phyloP scores from a whole-genome alignment of 2,888 invertebrate species.

The Andrena bucephala region DNA sequence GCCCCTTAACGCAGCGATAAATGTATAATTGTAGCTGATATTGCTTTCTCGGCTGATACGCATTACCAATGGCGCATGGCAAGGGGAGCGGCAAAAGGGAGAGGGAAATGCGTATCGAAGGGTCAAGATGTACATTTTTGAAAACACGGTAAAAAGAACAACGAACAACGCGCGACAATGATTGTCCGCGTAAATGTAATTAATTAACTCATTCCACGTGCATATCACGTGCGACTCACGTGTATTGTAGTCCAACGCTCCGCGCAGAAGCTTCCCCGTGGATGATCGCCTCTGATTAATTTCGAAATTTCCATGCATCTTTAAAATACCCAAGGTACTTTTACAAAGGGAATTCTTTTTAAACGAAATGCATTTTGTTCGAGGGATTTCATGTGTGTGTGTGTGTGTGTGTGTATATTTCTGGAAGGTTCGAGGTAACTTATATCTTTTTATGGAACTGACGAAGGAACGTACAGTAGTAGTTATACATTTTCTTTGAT shows the following conservation, averaged over 20 bases:
- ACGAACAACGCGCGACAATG: conserved; percentile 66
- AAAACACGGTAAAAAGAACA: conserved; percentile 68
- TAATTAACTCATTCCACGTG: conserved; percentile 59
- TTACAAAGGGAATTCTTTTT: neutral
- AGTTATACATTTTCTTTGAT: neutral
- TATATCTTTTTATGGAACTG: neutral
- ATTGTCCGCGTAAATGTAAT: conserved; percentile 68
- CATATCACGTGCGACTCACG: conserved; percentile 61
- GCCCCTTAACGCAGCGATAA: conserved; percentile 45
- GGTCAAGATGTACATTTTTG: conserved; percentile 36
- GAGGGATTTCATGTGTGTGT: neutral
- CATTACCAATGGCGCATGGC: conserved; percentile 58
- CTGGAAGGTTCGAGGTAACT: too few relatives aligned
- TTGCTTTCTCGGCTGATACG: conserved; percentile 59
- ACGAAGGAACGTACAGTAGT: too few relatives aligned
- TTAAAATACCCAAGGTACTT: neutral
- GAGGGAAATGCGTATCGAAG: neutral
- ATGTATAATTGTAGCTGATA: conserved; percentile 29
- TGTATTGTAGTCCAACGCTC: conserved; percentile 57
- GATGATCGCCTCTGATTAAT: conserved; percentile 43
- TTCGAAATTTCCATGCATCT: neutral
- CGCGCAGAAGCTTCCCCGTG: conserved; percentile 36
- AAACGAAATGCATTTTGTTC: neutral
- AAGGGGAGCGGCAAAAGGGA: neutral
- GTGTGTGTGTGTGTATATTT: too few relatives aligned